Evolutionary conservation across 2,113 vertebrate species (phyloP), one percentile per base, ranked within the genome.

Genomic region (Madoqua kirkii): DNA sequence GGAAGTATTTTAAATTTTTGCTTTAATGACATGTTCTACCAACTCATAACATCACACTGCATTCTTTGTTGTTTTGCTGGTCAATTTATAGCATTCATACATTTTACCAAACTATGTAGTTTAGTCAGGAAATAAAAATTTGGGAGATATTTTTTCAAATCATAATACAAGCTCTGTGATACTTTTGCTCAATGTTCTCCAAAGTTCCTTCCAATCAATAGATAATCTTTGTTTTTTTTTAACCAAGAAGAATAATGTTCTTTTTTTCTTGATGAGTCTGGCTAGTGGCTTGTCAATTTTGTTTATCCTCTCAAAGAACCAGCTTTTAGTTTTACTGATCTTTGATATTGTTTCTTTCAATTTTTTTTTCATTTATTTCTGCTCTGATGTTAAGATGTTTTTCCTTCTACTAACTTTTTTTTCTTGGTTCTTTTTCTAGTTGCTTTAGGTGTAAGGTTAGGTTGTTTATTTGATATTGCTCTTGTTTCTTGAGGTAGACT

Each of bases 161-260:
- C 16, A 55, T 45, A 78, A 60, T 95, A 23, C 16, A 93, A 85
- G 82, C 52, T 48, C 29, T 59, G 2, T 64, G 9, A 45, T 78
- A 17, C n/a, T 16, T 40, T 93, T 97, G 50, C 6, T 45, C 3
- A 78, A 4, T 43, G 3, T 78, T 87, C n/a, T 93, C 40, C 64
- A 59, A 93, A 54, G 4, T 87, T 55, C 4, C 17, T 93, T 95
- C 3, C 12, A 60, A 33, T 89, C 12, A 60, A 33, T 89, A 81
- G 76, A 85, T 87, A 82, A 52, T 79, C 2, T 36, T 54, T 93
- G 96, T 95, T 55, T 54, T 96, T 60, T 96, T 88, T 6, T 85
- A 48, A 84, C n/a, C 8, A 81, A 87, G 8, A 87, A 36, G 33
- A 93, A 71, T 71, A 67, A 45, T 84, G 8, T 89, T 90, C 36